Base-by-base conservation (phyloP, 1,140 invertebrate species). In the Maconellicoccus hirsutus region DNA sequence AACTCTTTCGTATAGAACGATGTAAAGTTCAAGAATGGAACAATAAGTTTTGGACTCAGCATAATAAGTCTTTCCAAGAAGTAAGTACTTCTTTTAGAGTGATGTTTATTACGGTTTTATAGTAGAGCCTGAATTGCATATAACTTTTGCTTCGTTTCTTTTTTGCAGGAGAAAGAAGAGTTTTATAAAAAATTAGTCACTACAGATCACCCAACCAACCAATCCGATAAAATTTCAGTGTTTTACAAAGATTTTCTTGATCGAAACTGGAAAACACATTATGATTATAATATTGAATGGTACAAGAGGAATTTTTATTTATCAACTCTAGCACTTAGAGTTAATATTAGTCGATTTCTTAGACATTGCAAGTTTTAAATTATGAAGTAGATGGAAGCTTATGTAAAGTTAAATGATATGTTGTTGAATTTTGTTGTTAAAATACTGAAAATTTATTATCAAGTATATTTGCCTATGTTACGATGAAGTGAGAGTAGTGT, bases 231-330 rank as follows among this genome's bases (percentile, higher is more conserved):
- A 79, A 89, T 93, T 87, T 92, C 90, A 75, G 83, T 87, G 22
- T 93, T 93, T 80, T 93, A 93, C 76, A 92, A 90, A 81, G 76
- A 83, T 59, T 93, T 93, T 78, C 79, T 91, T 42, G 88, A 91
- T 76, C 86, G 87, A 77, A 88, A 91, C 76, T 88, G 87, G 86
- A 83, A 83, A 75, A 80, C 78, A 1, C 89, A 91, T 77, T 75
- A 87, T 0, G 79, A 81, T 74, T 91, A 91, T 76, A 91, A 91
- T 75, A 79, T 86, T 29, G 82, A 84, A 59, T 91, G 89, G 89
- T 91, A 91, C 76, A 85, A 84, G 73, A 86, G 70, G 39, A 77
- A 77, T 74, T 72, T 73, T 29, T 71, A 66, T 66, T 66, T 66
- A 23, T 66, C 61, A 1, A 23, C 61, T 25, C 16, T 66, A 19